Evolutionary conservation across 2,113 vertebrate species (phyloP).

Genomic region (Furnarius figulus): DNA sequence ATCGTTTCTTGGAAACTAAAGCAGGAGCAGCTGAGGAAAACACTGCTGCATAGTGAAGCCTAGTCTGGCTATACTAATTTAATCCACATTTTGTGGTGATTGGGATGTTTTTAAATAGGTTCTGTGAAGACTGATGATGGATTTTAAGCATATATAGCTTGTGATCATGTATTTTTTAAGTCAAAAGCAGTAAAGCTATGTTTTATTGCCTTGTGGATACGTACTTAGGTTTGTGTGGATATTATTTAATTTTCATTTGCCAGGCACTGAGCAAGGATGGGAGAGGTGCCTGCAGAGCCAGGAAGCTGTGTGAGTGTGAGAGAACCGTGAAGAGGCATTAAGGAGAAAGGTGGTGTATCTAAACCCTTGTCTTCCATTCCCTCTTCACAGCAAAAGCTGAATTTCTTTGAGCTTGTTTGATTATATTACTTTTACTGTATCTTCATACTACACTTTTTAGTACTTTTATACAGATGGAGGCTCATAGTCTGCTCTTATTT

Average conservation of each 20-base stretch:
- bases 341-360: neutral
- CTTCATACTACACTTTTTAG: neutral
- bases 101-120: conserved; percentile 12
- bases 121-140: conserved; percentile 8
- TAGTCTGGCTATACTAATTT: conserved; percentile 26
- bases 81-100: neutral
- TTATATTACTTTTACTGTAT: neutral
- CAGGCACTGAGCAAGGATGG: neutral
- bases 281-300: neutral
- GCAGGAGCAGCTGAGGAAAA: conserved; percentile 10
- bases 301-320: rapidly evolving
- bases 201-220: conserved; percentile 32
- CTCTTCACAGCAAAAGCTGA: neutral
- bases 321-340: neutral
- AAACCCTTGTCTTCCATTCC: neutral
- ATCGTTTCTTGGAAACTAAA: conserved; percentile 24
- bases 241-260: neutral
- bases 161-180: neutral
- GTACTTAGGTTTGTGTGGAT: neutral
- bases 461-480: neutral
- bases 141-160: conserved; percentile 23
- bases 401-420: neutral
- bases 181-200: neutral
- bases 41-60: neutral
- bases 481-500: neutral